phyloP scores from a whole-genome alignment of 1,140 invertebrate genomes.

The Sycophila sp. region DNA sequence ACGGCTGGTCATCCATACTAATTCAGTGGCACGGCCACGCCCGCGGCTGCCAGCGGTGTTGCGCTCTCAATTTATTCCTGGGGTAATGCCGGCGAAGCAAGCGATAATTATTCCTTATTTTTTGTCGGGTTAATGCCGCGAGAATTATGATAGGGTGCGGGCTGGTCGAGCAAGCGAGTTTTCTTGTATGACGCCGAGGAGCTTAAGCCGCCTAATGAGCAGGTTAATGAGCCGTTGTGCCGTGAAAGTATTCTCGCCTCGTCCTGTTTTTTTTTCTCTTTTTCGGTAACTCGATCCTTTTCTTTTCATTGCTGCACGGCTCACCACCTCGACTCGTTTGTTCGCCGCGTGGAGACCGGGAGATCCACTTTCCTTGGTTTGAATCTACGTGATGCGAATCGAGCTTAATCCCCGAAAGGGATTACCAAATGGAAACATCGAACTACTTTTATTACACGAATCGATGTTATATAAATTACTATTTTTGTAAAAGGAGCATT shows the following conservation, averaged over 20 bases:
- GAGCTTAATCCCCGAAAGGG: too few species aligned
- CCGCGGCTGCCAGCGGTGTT: background rate
- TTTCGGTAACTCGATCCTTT: background rate
- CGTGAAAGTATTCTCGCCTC: background rate
- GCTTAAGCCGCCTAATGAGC: background rate
- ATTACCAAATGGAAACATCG: too few species aligned
- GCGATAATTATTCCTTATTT: slow-evolving; percentile 11
- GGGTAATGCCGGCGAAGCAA: background rate
- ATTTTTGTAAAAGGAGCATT: too few species aligned
- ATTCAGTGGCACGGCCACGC: too few species aligned
- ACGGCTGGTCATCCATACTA: background rate
- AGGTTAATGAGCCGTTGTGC: slow-evolving; percentile 3
- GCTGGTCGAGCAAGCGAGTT: background rate
- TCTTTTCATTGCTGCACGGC: background rate
- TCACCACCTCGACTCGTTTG: too few species aligned
- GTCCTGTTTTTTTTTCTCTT: background rate
- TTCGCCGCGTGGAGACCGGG: too few species aligned
- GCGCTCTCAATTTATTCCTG: background rate
- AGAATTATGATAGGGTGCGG: too few species aligned
- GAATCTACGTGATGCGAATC: too few species aligned
- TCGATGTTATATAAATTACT: too few species aligned
- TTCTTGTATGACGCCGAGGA: background rate
- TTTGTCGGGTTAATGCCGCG: slow-evolving; percentile 1
- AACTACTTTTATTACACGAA: too few species aligned
- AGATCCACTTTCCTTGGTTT: too few species aligned